Conservation (phyloP, 2,113 vertebrate genomes). For the Actenoides lindsayi region DNA sequence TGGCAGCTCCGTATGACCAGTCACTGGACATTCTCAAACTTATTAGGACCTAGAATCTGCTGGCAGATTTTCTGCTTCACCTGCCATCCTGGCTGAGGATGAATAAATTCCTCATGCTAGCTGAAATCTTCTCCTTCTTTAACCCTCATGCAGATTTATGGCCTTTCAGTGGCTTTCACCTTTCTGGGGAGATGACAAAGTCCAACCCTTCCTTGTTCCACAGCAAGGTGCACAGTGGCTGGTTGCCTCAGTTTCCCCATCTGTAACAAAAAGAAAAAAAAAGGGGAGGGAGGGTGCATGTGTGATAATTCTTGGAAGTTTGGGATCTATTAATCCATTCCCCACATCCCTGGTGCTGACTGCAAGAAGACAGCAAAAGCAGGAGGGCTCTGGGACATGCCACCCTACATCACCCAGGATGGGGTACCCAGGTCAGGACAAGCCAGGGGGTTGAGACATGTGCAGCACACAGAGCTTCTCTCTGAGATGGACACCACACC, state of each 20-base stretch:
- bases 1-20: neutral
- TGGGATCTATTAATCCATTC: neutral
- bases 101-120: neutral
- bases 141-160: neutral
- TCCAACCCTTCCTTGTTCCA: neutral
- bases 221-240: neutral
- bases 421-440: neutral
- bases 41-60: neutral
- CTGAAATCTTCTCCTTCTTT: neutral
- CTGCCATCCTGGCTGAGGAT: neutral
- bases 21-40: neutral
- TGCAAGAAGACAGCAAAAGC: neutral
- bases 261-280: neutral
- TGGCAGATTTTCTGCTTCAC: neutral
- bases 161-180: accelerated
- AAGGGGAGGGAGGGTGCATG: no score
- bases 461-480: neutral
- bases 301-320: neutral
- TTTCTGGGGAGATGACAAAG: neutral
- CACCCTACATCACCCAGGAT: neutral
- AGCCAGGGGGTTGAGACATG: neutral
- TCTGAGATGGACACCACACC: accelerated
- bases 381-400: neutral
- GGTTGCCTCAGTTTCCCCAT: neutral
- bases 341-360: neutral